Evolutionary conservation across 2,797 vertebrate species (phyloP).

Genomic region (Echiichthys vipera): DNA sequence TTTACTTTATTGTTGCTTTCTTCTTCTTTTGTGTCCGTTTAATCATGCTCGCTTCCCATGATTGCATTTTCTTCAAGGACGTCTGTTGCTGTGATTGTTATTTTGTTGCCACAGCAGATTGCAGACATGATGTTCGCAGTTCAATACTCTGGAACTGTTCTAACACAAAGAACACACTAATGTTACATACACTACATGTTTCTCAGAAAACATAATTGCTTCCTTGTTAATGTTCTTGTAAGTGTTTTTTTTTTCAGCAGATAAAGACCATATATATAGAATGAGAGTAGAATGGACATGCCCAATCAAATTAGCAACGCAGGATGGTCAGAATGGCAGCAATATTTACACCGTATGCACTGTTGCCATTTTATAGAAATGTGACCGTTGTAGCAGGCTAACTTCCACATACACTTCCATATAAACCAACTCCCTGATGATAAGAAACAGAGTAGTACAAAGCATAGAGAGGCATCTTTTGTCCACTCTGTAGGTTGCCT

Average conservation of each 20-base stretch:
- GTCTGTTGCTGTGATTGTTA: constrained; percentile 38
- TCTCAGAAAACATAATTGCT: not conserved
- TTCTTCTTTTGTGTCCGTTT: constrained; percentile 50
- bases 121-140: constrained; percentile 15
- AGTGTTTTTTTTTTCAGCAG: not conserved
- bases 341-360: too few relatives aligned
- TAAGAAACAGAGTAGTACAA: too few relatives aligned
- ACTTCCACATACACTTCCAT: too few relatives aligned
- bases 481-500: too few relatives aligned
- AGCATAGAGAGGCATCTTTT: too few relatives aligned
- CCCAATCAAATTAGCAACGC: too few relatives aligned
- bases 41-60: constrained; percentile 43
- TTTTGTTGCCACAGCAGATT: constrained; percentile 36
- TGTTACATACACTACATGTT: not conserved
- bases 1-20: constrained; percentile 32
- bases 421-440: too few relatives aligned
- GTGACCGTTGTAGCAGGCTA: too few relatives aligned
- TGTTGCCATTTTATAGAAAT: too few relatives aligned
- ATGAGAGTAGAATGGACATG: too few relatives aligned
- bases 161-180: not conserved
- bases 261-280: too few relatives aligned
- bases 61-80: constrained; percentile 58
- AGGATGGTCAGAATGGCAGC: too few relatives aligned
- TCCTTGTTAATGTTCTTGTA: not conserved
- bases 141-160: constrained; percentile 1